Evolutionary conservation across 2,113 vertebrate species (phyloP).

Genomic region (Nibea coibor): DNA sequence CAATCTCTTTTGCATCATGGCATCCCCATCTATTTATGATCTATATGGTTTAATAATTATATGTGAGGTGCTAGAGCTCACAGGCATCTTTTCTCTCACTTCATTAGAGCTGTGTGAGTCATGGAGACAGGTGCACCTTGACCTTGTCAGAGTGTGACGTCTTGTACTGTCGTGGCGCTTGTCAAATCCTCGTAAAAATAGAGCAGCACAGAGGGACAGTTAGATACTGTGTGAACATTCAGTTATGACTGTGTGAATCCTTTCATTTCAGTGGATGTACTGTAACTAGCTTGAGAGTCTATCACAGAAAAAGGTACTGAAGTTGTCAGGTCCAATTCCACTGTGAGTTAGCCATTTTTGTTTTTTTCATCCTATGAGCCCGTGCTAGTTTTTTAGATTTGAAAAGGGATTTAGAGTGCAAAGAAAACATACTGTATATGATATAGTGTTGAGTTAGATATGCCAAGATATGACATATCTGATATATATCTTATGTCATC

Average conservation of each 20-base stretch:
- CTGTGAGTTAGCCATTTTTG: background rate
- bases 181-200: slow-evolving; percentile 71
- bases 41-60: slow-evolving; percentile 1
- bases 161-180: slow-evolving; percentile 34
- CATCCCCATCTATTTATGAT: background rate
- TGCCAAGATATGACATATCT: too few relatives aligned
- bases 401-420: background rate
- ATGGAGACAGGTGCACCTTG: slow-evolving; percentile 57
- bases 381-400: too few relatives aligned
- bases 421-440: background rate
- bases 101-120: slow-evolving; percentile 64
- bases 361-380: background rate
- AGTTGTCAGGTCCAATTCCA: background rate
- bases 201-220: slow-evolving; percentile 16
- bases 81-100: slow-evolving; percentile 18
- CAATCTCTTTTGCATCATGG: background rate
- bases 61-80: background rate
- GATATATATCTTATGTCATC: too few relatives aligned
- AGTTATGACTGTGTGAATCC: background rate
- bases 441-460: background rate
- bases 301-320: background rate
- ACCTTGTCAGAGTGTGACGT: slow-evolving; percentile 52
- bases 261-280: background rate
- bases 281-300: background rate
- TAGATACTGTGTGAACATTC: background rate